A percentile compares a stretch with the other conserved stretches of the same genome.
These are phyloP conservation scores for Hephaestus fuliginosus DNA, from an alignment of 2,797 vertebrate species.

Conservation along the genomic window DNA sequence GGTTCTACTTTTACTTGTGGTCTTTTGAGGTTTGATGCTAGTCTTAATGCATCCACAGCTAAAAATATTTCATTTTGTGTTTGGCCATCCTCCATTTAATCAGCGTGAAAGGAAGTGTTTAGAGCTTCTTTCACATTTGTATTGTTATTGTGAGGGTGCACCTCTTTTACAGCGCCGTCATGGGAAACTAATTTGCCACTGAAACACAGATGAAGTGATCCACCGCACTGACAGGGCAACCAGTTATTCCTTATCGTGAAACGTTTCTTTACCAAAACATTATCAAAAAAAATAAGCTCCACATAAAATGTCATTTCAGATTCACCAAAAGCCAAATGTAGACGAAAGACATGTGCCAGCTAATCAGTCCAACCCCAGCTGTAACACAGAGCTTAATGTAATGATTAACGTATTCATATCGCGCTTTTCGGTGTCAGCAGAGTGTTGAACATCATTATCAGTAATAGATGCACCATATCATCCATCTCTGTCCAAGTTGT, in stretches of 20 bases:
- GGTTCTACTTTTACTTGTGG: background rate
- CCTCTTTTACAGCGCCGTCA: background rate
- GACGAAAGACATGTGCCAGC: background rate
- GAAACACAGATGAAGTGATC: conserved; percentile 8
- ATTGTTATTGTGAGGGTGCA: background rate
- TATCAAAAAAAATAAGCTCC: background rate
- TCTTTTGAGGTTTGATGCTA: conserved; percentile 14
- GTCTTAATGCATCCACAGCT: background rate
- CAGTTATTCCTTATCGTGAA: conserved; percentile 1
- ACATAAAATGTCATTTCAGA: background rate
- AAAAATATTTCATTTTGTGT: background rate
- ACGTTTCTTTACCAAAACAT: background rate
- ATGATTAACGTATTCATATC: conserved; percentile 1
- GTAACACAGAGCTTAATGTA: background rate
- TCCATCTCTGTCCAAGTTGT: conserved; percentile 1
- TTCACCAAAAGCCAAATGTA: background rate
- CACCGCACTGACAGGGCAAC: background rate
- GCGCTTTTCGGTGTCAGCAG: background rate
- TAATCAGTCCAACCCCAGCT: background rate
- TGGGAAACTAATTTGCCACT: background rate
- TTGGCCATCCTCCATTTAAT: background rate
- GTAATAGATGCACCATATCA: background rate
- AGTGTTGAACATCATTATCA: conserved; percentile 8
- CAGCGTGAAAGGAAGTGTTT: background rate
- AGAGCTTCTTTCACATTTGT: background rate